Evolutionary conservation across 2,797 vertebrate species (phyloP).

Genomic region (Protonibea diacanthus): DNA sequence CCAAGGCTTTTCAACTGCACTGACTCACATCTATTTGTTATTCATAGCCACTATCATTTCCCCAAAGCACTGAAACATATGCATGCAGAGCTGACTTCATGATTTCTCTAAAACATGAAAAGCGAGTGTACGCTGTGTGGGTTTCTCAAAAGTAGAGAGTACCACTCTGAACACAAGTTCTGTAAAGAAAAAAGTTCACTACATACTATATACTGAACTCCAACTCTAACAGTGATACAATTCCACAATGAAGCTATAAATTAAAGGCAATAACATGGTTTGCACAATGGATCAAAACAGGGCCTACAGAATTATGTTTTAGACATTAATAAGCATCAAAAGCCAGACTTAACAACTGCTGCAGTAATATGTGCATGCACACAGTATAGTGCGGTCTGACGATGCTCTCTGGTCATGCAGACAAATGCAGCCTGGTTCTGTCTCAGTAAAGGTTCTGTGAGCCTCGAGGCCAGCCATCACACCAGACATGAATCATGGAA

Average conservation of each 20-base stretch:
- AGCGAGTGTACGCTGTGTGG: slow-evolving; percentile 58
- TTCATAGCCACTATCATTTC: slow-evolving; percentile 82
- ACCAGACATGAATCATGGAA: slow-evolving; percentile 84
- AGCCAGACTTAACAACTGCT: neutral
- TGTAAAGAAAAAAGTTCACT: slow-evolving; percentile 61
- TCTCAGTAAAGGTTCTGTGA: slow-evolving; percentile 79
- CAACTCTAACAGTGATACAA: slow-evolving; percentile 22
- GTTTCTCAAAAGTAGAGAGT: slow-evolving; percentile 65
- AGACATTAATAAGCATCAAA: slow-evolving; percentile 29
- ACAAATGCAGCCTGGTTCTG: slow-evolving; percentile 64
- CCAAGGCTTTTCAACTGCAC: slow-evolving; percentile 74
- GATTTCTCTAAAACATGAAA: slow-evolving; percentile 75
- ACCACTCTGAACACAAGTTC: slow-evolving; percentile 69
- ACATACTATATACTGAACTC: slow-evolving; percentile 40
- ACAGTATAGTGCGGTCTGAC: slow-evolving; percentile 14
- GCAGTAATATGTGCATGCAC: neutral
- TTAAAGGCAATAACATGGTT: slow-evolving; percentile 17
- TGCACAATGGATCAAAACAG: slow-evolving; percentile 22
- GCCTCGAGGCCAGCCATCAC: slow-evolving; percentile 82
- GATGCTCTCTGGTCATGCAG: slow-evolving; percentile 55
- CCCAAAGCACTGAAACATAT: slow-evolving; percentile 78
- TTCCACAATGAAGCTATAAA: slow-evolving; percentile 17
- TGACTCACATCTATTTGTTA: slow-evolving; percentile 83
- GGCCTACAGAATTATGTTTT: slow-evolving; percentile 5
- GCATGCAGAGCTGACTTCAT: slow-evolving; percentile 70